Evolutionary conservation across 2,797 vertebrate genomes (phyloP).

Genomic region (Semaprochilodus insignis): DNA sequence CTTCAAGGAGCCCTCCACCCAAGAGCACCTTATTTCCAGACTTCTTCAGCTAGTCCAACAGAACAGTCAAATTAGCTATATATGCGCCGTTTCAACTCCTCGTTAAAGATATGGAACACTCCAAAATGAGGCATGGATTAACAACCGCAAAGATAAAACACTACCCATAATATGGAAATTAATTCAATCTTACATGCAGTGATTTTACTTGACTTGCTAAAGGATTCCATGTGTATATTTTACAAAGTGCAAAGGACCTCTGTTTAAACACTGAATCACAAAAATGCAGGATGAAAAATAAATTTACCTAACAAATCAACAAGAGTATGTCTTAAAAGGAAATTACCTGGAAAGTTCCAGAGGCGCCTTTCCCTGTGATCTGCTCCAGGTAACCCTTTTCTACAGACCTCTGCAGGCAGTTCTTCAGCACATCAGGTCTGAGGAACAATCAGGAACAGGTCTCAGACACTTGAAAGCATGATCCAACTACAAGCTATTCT

Average conservation of each 20-base stretch:
- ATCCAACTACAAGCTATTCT: not conserved
- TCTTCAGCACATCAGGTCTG: constrained; percentile 94
- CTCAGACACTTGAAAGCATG: not conserved
- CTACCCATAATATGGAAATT: no score
- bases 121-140: not conserved
- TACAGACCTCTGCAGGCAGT: constrained; percentile 91
- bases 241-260: no score
- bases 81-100: not conserved
- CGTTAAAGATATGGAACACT: not conserved
- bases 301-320: not conserved
- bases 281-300: no score
- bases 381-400: constrained; percentile 95
- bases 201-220: no score
- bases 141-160: not conserved
- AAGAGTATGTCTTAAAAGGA: no score
- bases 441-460: constrained; percentile 15
- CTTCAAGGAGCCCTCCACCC: constrained; percentile 89
- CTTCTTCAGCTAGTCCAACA: constrained; percentile 87
- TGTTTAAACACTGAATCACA: no score
- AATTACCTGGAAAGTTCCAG: constrained; percentile 95
- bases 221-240: no score
- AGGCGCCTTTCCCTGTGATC: constrained; percentile 97
- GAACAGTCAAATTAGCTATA: not conserved
- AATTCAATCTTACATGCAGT: no score
- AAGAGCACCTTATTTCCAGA: constrained; percentile 89